Conservation (phyloP, 2,113 vertebrate species). For the Psittacula cyanocephala region DNA sequence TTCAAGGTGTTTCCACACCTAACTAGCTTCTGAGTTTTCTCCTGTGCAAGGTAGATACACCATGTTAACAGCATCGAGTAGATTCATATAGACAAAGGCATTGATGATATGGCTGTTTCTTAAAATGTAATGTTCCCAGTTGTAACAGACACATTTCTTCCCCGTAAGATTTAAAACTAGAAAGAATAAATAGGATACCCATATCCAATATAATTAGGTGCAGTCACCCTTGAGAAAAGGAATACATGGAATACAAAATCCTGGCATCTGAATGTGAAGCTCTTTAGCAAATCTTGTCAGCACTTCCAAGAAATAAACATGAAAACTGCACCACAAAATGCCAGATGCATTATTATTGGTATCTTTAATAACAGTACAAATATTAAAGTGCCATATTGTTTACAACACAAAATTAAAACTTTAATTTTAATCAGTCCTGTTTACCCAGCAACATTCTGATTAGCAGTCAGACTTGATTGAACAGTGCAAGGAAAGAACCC, state of each 20-base stretch:
- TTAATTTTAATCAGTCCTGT: conserved; percentile 47
- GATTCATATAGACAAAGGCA: neutral
- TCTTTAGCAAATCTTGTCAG: conserved; percentile 2
- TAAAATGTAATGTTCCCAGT: neutral
- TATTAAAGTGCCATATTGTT: conserved; percentile 32
- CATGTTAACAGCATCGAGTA: neutral
- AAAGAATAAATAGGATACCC: neutral
- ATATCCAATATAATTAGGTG: conserved; percentile 18
- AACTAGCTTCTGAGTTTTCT: neutral
- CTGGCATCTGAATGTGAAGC: conserved; percentile 12
- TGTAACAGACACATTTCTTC: neutral
- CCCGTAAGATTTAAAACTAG: neutral
- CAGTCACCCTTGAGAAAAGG: neutral
- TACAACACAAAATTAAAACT: conserved; percentile 44
- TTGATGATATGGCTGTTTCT: neutral
- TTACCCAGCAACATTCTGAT: conserved; percentile 51
- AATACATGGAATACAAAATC: conserved; percentile 29
- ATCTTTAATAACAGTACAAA: conserved; percentile 23
- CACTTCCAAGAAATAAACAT: neutral
- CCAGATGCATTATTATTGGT: conserved; percentile 11
- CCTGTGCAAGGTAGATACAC: neutral
- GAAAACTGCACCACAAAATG: neutral
- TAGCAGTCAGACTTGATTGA: conserved; percentile 35
- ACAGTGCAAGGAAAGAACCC: neutral
- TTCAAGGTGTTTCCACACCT: neutral